Evolutionary conservation across 2,888 invertebrate species (phyloP).

Genomic region (Agriotes lineatus): DNA sequence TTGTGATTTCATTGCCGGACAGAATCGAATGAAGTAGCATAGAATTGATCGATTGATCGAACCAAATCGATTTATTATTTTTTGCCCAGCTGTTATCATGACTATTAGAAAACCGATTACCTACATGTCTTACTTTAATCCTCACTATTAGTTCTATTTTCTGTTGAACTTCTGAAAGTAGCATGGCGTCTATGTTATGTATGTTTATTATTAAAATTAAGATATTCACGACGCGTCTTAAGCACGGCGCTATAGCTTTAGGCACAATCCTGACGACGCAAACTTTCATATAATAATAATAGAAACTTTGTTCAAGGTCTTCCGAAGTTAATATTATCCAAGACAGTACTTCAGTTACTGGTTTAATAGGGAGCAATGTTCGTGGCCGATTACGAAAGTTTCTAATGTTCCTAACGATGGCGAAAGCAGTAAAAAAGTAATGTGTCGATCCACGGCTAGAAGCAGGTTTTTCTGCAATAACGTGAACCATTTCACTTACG

Average conservation of each 20-base stretch:
- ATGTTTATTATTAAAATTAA: no score
- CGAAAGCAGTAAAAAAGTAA: conserved; percentile 13
- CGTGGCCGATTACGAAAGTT: conserved; percentile 11
- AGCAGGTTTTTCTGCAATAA: conserved; percentile 28
- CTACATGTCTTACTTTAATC: no score
- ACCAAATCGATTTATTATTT: no score
- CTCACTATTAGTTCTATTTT: no score
- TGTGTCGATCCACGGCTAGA: conserved; percentile 23
- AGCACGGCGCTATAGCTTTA: background rate
- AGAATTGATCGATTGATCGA: no score
- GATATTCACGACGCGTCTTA: background rate
- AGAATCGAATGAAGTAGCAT: no score
- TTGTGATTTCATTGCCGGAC: no score
- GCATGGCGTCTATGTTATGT: no score
- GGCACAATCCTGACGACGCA: background rate
- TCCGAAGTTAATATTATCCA: conserved; percentile 9
- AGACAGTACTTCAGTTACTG: conserved; percentile 18
- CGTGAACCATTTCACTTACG: conserved; percentile 4
- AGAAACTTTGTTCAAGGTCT: conserved; percentile 18
- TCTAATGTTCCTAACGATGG: conserved; percentile 11
- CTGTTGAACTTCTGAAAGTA: no score
- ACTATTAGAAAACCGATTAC: no score
- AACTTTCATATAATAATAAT: conserved; percentile 12
- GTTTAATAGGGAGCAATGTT: conserved; percentile 19
- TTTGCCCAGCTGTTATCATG: no score